Evolutionary conservation across 2,797 vertebrate species (phyloP).

Genomic region (Uromys caudimaculatus): DNA sequence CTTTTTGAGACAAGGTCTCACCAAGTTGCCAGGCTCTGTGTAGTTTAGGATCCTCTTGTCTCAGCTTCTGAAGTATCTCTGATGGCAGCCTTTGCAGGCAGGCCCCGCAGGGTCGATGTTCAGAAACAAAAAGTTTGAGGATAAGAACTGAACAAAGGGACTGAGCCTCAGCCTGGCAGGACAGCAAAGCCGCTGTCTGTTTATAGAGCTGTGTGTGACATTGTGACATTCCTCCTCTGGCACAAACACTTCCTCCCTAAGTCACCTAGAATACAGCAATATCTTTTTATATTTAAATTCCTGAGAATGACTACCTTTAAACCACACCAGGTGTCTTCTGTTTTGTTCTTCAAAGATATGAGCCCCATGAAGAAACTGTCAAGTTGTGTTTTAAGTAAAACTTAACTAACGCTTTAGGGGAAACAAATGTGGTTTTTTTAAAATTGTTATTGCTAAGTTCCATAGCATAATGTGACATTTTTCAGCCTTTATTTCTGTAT

Average conservation of each 20-base stretch:
- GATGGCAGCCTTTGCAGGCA: not conserved
- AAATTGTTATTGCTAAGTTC: not conserved
- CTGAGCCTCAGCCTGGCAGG: not conserved
- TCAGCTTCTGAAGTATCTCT: not conserved
- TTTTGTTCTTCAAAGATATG: conserved; percentile 16
- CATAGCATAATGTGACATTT: not conserved
- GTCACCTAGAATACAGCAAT: not conserved
- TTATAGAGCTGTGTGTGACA: not conserved
- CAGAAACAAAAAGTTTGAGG: not conserved
- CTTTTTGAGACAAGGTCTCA: not conserved
- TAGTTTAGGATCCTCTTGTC: not conserved
- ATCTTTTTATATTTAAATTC: conserved; percentile 27
- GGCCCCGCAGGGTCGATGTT: not conserved
- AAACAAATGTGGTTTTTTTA: not conserved
- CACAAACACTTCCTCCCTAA: not conserved
- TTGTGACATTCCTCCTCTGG: not conserved
- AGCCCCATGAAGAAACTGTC: not conserved
- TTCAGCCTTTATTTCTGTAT: not conserved
- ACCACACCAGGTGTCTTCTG: not conserved
- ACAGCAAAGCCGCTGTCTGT: not conserved
- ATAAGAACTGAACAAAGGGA: not conserved
- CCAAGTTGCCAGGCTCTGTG: too few relatives aligned
- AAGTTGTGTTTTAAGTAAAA: conserved; percentile 43
- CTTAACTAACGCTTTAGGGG: conserved; percentile 19
- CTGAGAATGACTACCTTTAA: not conserved